Conservation (phyloP, 2,888 invertebrate species). For the Acronicta alni region DNA sequence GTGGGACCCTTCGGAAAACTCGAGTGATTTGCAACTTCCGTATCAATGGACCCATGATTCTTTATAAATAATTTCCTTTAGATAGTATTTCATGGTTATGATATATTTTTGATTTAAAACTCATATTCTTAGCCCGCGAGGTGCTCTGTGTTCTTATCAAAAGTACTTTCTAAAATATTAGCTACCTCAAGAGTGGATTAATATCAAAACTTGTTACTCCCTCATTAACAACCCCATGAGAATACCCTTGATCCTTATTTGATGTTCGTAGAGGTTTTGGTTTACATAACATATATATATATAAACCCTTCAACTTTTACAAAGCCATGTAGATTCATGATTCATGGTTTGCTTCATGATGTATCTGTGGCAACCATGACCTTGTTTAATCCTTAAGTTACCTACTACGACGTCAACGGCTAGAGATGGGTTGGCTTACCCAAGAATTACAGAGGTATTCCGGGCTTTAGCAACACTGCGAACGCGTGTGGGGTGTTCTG, state of each 20-base stretch:
- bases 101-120: neutral
- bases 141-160: too few relatives aligned
- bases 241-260: slow-evolving; percentile 11
- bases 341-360: slow-evolving; percentile 29
- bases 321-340: slow-evolving; percentile 11
- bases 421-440: slow-evolving; percentile 31
- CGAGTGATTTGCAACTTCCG: slow-evolving; percentile 79
- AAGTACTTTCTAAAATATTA: too few relatives aligned
- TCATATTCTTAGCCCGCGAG: too few relatives aligned
- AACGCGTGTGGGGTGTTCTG: slow-evolving; percentile 20
- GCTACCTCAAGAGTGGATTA: neutral
- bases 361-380: slow-evolving; percentile 59
- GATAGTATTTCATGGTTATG: slow-evolving; percentile 6
- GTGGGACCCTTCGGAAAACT: slow-evolving; percentile 72
- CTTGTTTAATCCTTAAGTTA: slow-evolving; percentile 52
- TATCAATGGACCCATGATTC: slow-evolving; percentile 64
- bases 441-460: slow-evolving; percentile 34
- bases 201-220: slow-evolving; percentile 17
- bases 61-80: slow-evolving; percentile 23
- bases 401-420: slow-evolving; percentile 33
- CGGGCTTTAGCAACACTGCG: slow-evolving; percentile 16
- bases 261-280: slow-evolving; percentile 22
- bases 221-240: slow-evolving; percentile 21
- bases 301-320: slow-evolving; percentile 17
- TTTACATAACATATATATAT: neutral